phyloP scores from a whole-genome alignment of 2,888 invertebrate genomes.

The Cephus pulcher region DNA sequence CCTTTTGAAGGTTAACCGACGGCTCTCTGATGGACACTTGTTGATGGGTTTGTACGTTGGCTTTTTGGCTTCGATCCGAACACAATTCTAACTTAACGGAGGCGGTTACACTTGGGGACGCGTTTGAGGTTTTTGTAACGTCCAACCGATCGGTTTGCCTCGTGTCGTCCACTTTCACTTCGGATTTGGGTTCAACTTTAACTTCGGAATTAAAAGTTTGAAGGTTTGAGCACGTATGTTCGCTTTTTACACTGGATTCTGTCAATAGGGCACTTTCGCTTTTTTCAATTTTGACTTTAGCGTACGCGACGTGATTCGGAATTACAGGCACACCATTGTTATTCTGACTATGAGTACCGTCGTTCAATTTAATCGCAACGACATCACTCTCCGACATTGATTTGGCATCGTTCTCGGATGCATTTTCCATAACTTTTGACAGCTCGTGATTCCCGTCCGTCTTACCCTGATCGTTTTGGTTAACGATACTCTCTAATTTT shows the following conservation, averaged over 20 bases:
- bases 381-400: constrained; percentile 16
- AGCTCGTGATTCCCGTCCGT: constrained; percentile 24
- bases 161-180: constrained; percentile 24
- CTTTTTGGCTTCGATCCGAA: constrained; percentile 55
- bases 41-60: constrained; percentile 54
- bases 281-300: constrained; percentile 47
- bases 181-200: constrained; percentile 42
- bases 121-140: constrained; percentile 9
- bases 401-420: constrained; percentile 32
- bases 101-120: constrained; percentile 24
- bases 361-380: constrained; percentile 43
- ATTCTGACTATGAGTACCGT: constrained; percentile 51
- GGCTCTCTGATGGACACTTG: constrained; percentile 47
- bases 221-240: constrained; percentile 24
- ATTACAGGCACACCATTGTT: constrained; percentile 59
- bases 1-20: constrained; percentile 43
- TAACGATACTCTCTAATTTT: constrained; percentile 20
- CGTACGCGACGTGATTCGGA: constrained; percentile 56
- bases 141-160: constrained; percentile 14
- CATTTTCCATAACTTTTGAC: constrained; percentile 26
- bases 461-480: constrained; percentile 42
- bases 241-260: constrained; percentile 17
- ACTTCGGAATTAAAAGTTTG: constrained; percentile 40
- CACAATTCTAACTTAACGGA: constrained; percentile 35
- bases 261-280: constrained; percentile 9